Evolutionary conservation across 2,888 invertebrate species (phyloP).

Genomic region (Agriopis leucophaearia): DNA sequence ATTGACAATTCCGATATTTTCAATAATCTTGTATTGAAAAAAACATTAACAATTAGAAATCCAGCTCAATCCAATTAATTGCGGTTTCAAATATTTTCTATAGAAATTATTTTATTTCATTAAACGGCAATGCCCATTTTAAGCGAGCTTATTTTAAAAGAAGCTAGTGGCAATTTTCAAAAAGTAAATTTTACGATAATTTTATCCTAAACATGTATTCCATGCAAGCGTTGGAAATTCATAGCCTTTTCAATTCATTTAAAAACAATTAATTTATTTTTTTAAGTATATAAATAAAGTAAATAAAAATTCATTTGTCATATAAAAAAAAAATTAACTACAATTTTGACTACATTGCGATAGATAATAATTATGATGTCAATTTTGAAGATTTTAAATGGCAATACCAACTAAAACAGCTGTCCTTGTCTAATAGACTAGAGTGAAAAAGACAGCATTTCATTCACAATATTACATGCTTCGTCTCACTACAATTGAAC

Average conservation of each 20-base stretch:
- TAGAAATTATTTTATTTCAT: neutral
- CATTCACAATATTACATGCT: neutral
- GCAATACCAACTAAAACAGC: neutral
- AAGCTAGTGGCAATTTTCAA: slow-evolving; percentile 65
- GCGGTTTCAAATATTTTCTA: neutral
- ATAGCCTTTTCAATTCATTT: slow-evolving; percentile 42
- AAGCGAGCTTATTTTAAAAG: slow-evolving; percentile 56
- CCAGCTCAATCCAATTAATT: neutral
- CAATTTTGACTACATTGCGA: slow-evolving; percentile 48
- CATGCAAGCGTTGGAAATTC: slow-evolving; percentile 30
- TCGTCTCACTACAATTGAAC: neutral
- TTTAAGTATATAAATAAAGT: slow-evolving; percentile 46
- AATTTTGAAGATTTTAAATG: slow-evolving; percentile 3
- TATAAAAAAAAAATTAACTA: slow-evolving; percentile 55
- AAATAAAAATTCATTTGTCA: slow-evolving; percentile 74
- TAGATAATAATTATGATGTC: neutral
- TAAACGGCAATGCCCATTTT: slow-evolving; percentile 64
- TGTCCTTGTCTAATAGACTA: neutral
- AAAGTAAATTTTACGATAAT: slow-evolving; percentile 35
- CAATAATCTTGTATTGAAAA: neutral
- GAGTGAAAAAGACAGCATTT: neutral
- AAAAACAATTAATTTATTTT: slow-evolving; percentile 38
- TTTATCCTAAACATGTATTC: slow-evolving; percentile 42
- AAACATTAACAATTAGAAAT: neutral
- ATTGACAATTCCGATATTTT: neutral